Percentiles rank a stretch among this genome's conserved stretches.
Conservation (phyloP, 2,888 invertebrate species). For the Ferrisia virgata region DNA sequence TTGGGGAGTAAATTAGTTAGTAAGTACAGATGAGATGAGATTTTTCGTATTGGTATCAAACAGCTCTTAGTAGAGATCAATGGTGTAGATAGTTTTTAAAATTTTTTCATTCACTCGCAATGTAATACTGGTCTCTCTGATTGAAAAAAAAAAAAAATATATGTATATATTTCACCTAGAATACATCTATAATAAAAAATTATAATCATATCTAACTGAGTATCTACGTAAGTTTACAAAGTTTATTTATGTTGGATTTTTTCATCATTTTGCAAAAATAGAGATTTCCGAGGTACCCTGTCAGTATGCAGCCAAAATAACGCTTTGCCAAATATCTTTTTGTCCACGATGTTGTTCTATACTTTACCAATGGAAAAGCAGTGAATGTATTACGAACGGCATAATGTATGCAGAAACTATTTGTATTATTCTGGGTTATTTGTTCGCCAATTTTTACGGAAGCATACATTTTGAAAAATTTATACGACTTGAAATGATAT, state of each 20-base stretch:
- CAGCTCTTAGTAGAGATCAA: no score
- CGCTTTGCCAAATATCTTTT: conserved; percentile 14
- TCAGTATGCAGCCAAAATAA: conserved; percentile 6
- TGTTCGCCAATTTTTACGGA: conserved; percentile 35
- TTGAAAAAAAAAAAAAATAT: no score
- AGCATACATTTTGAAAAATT: conserved; percentile 38
- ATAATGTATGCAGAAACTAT: conserved; percentile 42
- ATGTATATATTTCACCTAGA: no score
- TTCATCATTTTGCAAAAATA: neutral
- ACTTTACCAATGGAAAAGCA: neutral
- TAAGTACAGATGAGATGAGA: no score
- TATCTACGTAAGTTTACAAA: no score
- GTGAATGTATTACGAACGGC: conserved; percentile 11
- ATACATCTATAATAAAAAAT: no score
- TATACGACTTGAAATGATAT: conserved; percentile 33
- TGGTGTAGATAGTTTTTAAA: no score
- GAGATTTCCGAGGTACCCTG: neutral
- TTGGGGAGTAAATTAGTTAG: no score
- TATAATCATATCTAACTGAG: no score
- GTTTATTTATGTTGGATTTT: neutral
- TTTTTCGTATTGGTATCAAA: no score
- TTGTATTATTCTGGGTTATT: conserved; percentile 44
- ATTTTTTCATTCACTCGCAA: no score
- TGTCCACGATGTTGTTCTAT: neutral
- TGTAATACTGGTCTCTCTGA: no score